Base-by-base conservation (phyloP, 2,888 invertebrate species). In the Ophioninae sp. region DNA sequence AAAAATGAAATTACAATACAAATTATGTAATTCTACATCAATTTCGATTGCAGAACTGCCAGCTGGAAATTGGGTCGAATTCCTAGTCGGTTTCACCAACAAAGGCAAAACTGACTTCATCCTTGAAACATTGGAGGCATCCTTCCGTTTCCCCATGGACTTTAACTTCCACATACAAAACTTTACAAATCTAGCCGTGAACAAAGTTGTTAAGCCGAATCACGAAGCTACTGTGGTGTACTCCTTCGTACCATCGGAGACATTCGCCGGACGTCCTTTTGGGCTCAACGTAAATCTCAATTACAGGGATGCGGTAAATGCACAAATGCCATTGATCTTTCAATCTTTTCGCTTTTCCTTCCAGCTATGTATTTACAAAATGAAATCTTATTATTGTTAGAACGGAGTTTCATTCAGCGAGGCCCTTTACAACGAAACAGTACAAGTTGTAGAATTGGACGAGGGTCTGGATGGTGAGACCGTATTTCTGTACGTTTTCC, bases 121-220 rank as follows among this genome's bases (percentile, higher is more conserved):
- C 37, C 95, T 99, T 30, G 99, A 99, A 92, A 96, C 97, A 7
- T 95, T 99, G 91, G 99, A 99, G 90, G 99, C 99, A 0, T 99
- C 99, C 0, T 99, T 99, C 96, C 96, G 99, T 88, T 99, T 99
- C 92, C 99, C 99, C 8, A 97, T 99, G 97, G 99, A 99, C 93
- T 99, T 98, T 94, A 98, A 96, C 88, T 99, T 98, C 94, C 97
- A 97, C 94, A 98, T 99, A 87, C 99, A 99, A 94, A 99, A 99
- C 94, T 99, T 99, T 94, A 98, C 99, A 0, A 96, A 97, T 0
- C 95, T 98, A 89, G 95, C 96, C 0, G 98, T 97, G 93, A 97
- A 97, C 91, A 96, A 96, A 88, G 95, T 97, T 88, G 98, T 99
- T 0, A 96, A 97, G 88, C 97, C 99, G 0, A 95, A 96, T 77